Conservation (phyloP, 2,113 vertebrate genomes). For the Thamnophis sirtalis region DNA sequence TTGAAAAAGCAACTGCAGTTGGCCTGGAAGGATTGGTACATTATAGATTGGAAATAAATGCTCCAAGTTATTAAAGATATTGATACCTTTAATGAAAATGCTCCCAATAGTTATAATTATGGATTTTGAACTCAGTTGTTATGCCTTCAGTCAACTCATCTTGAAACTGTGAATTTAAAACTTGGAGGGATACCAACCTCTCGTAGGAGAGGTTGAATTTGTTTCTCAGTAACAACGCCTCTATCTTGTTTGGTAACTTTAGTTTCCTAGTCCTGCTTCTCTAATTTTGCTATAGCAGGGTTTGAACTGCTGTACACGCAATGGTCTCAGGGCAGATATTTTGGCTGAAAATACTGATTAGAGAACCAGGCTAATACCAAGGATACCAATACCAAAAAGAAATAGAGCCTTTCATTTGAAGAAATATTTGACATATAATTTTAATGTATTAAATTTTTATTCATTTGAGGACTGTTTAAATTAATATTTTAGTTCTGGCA, state of each 20-base stretch:
- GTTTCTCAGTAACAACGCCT: not conserved
- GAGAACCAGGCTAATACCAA: not conserved
- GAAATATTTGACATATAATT: not conserved
- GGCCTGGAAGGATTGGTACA: not conserved
- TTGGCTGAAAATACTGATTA: not conserved
- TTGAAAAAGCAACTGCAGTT: not conserved
- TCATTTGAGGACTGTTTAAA: not conserved
- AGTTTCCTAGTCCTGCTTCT: not conserved
- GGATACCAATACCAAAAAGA: not conserved
- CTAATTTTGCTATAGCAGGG: not conserved
- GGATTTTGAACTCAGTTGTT: not conserved
- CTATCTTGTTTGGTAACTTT: not conserved
- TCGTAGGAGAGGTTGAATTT: not conserved
- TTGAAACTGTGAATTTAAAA: not conserved
- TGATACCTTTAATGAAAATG: not conserved
- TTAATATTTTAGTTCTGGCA: not conserved
- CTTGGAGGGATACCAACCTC: not conserved
- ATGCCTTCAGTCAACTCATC: not conserved
- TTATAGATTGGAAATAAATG: not conserved
- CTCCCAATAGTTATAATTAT: not conserved
- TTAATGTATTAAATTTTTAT: not conserved
- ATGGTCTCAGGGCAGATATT: not conserved
- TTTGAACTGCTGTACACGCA: not conserved
- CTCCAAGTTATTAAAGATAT: not conserved
- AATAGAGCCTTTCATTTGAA: not conserved